Evolutionary conservation across 1,140 invertebrate genomes (phyloP).

Genomic region (Diuraphis noxia): DNA sequence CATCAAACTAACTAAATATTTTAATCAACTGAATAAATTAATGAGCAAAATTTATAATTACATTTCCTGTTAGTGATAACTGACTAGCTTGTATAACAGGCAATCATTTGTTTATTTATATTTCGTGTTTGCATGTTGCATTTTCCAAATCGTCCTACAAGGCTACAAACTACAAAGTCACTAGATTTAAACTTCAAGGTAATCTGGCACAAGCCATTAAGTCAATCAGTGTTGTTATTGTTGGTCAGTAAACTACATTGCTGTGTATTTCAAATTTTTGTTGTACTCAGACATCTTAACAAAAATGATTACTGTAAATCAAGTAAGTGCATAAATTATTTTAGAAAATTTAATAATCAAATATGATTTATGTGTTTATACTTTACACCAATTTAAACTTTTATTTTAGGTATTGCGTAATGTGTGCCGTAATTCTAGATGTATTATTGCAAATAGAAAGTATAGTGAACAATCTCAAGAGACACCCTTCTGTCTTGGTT

Average conservation of each 20-base stretch:
- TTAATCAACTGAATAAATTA: not conserved
- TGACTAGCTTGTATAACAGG: not conserved
- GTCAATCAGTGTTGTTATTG: not conserved
- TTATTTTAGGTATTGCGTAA: constrained; percentile 10
- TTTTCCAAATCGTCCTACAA: not conserved
- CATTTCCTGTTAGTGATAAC: not conserved
- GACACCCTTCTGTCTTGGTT: constrained; percentile 8
- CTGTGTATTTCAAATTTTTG: not conserved
- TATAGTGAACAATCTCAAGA: constrained; percentile 32
- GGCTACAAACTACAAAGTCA: not conserved
- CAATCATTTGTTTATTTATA: not conserved
- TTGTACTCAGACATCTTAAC: not conserved
- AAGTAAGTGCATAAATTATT: not conserved
- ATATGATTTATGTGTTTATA: not conserved
- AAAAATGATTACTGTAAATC: constrained; percentile 38
- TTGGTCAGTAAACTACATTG: not conserved
- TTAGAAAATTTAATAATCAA: not conserved
- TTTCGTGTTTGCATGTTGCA: not conserved
- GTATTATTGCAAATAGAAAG: constrained; percentile 7
- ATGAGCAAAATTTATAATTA: not conserved
- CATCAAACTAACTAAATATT: too few species aligned
- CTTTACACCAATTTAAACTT: not conserved
- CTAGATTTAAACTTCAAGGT: constrained; percentile 10
- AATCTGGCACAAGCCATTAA: not conserved
- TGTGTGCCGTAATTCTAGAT: constrained; percentile 7